Percentiles rank a stretch among this genome's conserved stretches.
These are phyloP conservation scores for Channallabes apus DNA, from an alignment of 2,797 vertebrate species.

Conservation along the genomic window DNA sequence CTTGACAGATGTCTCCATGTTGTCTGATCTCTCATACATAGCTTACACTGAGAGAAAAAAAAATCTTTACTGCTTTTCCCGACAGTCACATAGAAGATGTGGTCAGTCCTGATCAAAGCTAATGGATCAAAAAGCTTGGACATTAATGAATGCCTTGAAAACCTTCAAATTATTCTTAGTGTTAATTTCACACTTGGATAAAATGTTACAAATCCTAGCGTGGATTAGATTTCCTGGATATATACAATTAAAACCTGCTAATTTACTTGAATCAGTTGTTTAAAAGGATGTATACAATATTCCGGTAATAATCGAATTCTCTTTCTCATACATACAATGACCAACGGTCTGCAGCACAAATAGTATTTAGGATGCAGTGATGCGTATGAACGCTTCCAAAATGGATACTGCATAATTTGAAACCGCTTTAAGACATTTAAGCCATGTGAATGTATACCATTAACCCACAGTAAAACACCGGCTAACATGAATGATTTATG, in stretches of 20 bases:
- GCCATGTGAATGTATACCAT: constrained; percentile 51
- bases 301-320: background rate
- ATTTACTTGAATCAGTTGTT: constrained; percentile 13
- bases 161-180: background rate
- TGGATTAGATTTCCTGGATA: background rate
- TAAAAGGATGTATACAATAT: background rate
- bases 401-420: constrained; percentile 41
- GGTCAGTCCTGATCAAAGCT: constrained; percentile 56
- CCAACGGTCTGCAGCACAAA: background rate
- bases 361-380: constrained; percentile 35
- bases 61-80: constrained; percentile 66
- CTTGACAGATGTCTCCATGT: constrained; percentile 77
- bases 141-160: constrained; percentile 7
- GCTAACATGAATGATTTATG: constrained; percentile 58
- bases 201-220: background rate
- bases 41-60: constrained; percentile 62
- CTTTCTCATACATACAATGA: background rate
- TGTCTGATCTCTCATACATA: constrained; percentile 73
- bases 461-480: constrained; percentile 54
- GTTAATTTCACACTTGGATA: background rate
- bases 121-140: constrained; percentile 21
- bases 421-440: constrained; percentile 56
- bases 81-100: constrained; percentile 58
- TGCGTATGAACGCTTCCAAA: constrained; percentile 29
- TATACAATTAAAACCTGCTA: background rate